Evolutionary conservation across 2,888 invertebrate genomes (phyloP).

Genomic region (Synanthedon vespiformis): DNA sequence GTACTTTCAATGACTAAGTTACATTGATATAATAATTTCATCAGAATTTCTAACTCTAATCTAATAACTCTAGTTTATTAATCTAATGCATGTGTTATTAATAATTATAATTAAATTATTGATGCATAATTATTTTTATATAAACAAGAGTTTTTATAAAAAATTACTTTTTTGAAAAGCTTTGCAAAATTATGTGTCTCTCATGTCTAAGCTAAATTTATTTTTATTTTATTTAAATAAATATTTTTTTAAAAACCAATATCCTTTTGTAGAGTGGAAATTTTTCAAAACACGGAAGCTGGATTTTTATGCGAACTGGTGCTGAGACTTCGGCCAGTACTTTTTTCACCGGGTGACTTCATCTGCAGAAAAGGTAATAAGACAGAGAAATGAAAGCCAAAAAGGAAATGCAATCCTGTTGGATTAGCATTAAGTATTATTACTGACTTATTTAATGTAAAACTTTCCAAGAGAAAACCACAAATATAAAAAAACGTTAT

Average conservation of each 20-base stretch:
- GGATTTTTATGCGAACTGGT: constrained; percentile 98
- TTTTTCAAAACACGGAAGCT: constrained; percentile 99
- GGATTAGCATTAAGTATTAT: no score
- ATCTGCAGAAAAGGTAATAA: constrained; percentile 96
- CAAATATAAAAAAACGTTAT: neutral
- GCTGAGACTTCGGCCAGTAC: constrained; percentile 91
- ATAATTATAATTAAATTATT: neutral
- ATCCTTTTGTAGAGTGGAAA: constrained; percentile 81
- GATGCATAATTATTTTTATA: neutral
- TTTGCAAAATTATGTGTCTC: neutral
- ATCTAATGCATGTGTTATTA: neutral
- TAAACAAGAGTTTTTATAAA: no score
- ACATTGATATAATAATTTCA: no score
- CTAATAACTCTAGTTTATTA: no score
- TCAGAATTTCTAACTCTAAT: no score
- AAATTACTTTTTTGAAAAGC: neutral
- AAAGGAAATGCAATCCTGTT: no score
- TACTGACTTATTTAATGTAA: no score
- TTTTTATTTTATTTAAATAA: neutral
- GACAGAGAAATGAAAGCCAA: neutral
- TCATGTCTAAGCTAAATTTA: neutral
- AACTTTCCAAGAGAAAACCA: no score
- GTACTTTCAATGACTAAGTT: no score
- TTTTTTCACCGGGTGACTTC: constrained; percentile 98
- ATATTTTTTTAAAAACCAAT: neutral